Evolutionary conservation across 1,140 invertebrate genomes (phyloP).

Genomic region (Pteromalus puparum): DNA sequence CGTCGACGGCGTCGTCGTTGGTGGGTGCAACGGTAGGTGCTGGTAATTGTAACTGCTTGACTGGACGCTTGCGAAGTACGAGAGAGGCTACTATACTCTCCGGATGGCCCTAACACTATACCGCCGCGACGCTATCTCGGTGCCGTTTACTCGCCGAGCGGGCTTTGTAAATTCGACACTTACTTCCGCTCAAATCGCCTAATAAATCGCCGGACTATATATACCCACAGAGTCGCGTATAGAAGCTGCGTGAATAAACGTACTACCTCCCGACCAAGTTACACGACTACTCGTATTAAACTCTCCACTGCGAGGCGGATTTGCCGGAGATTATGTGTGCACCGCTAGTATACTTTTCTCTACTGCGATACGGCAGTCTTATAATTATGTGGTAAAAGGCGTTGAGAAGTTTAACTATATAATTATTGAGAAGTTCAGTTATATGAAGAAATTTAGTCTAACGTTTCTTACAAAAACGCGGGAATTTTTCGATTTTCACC

Average conservation of each 20-base stretch:
- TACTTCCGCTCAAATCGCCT: slow-evolving; percentile 41
- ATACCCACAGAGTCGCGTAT: background rate
- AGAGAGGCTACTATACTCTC: slow-evolving; percentile 1
- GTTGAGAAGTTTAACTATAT: no score
- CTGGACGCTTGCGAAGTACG: slow-evolving; percentile 42
- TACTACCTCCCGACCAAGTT: slow-evolving; percentile 10
- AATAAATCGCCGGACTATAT: slow-evolving; percentile 22
- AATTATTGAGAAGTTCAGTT: no score
- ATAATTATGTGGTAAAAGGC: no score
- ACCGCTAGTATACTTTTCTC: background rate
- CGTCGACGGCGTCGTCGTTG: background rate
- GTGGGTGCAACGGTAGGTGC: slow-evolving; percentile 10
- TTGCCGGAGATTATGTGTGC: background rate
- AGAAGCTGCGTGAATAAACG: background rate
- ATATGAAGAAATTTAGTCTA: no score
- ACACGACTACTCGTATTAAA: background rate
- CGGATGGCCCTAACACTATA: slow-evolving; percentile 1
- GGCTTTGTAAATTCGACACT: slow-evolving; percentile 41
- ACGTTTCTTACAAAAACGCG: background rate
- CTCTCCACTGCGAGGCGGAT: background rate
- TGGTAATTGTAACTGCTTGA: slow-evolving; percentile 56
- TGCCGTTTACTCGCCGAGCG: background rate
- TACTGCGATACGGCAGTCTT: no score
- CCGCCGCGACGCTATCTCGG: background rate
- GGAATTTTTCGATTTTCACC: background rate